These are phyloP conservation scores for Dexiosoma caninum DNA, from an alignment of 2,888 invertebrate species.

Conservation along the genomic window DNA sequence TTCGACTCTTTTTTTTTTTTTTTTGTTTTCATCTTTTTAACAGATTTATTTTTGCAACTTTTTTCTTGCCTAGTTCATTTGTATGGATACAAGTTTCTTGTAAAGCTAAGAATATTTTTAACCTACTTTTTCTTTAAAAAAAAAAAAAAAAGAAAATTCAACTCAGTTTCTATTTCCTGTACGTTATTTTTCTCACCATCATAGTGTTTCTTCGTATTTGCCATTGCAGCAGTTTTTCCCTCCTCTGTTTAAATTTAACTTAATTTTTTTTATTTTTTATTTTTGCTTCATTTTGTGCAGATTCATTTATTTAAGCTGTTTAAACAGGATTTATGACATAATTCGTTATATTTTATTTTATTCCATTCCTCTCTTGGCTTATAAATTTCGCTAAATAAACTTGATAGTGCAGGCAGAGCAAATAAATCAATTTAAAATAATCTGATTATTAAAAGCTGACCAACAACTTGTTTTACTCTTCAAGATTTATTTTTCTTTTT, in stretches of 20 bases:
- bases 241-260: neutral
- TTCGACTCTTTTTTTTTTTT: neutral
- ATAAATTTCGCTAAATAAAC: conserved; percentile 9
- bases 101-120: conserved; percentile 41
- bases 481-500: neutral
- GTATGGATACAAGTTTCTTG: neutral
- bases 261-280: conserved; percentile 31
- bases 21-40: neutral
- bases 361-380: conserved; percentile 17
- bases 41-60: neutral
- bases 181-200: conserved; percentile 21
- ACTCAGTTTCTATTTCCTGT: conserved; percentile 49
- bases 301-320: conserved; percentile 55
- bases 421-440: conserved; percentile 36
- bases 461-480: neutral
- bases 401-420: conserved; percentile 34
- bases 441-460: conserved; percentile 26
- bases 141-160: neutral
- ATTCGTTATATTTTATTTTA: conserved; percentile 38
- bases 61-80: conserved; percentile 1
- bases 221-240: conserved; percentile 12
- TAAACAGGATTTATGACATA: conserved; percentile 62
- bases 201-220: conserved; percentile 14
- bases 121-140: conserved; percentile 46
- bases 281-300: conserved; percentile 29